Evolutionary conservation across 2,113 vertebrate genomes (phyloP).

Genomic region (Rhombomys opimus): DNA sequence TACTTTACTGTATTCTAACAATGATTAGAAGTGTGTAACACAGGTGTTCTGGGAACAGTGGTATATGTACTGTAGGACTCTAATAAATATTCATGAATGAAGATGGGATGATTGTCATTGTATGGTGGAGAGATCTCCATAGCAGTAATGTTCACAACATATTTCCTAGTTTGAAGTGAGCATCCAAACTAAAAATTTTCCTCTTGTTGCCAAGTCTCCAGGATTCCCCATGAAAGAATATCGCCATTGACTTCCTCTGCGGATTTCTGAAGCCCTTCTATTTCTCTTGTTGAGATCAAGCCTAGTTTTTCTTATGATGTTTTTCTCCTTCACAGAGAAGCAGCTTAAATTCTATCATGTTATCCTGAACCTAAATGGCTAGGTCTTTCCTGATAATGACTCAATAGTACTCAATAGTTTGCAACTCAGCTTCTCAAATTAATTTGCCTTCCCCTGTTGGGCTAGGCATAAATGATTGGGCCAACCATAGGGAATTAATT

Average conservation of each 20-base stretch:
- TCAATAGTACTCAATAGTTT: background rate
- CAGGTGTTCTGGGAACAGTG: background rate
- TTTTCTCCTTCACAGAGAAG: background rate
- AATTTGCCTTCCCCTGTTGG: background rate
- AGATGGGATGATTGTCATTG: background rate
- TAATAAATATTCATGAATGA: background rate
- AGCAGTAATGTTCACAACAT: conserved; percentile 28
- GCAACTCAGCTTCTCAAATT: conserved; percentile 37
- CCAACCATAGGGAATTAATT: conserved; percentile 61
- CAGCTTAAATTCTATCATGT: background rate
- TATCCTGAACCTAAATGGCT: background rate
- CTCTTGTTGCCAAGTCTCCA: background rate
- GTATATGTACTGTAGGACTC: background rate
- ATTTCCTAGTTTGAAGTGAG: background rate
- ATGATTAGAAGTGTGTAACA: background rate
- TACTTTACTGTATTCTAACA: conserved; percentile 16
- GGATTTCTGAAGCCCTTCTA: background rate
- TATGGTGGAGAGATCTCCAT: conserved; percentile 2
- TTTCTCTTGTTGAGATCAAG: background rate
- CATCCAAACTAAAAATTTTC: background rate
- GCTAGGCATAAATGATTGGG: conserved; percentile 48
- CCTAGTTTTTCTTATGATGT: background rate
- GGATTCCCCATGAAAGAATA: background rate
- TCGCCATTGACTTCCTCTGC: background rate
- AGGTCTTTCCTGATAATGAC: background rate